These are phyloP conservation scores for Papilio polyxenes DNA, from an alignment of 1,140 invertebrate genomes.

Conservation along the genomic window DNA sequence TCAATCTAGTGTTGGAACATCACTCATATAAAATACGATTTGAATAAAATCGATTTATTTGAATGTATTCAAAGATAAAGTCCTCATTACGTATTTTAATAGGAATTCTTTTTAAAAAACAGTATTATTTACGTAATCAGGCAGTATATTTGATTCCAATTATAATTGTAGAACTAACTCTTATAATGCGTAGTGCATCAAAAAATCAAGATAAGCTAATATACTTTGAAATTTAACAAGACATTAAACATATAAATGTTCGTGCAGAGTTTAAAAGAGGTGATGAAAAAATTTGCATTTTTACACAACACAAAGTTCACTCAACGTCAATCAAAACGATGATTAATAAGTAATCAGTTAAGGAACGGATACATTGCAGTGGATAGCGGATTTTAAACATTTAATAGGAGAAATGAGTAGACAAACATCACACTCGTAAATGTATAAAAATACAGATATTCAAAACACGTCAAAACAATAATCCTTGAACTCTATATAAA, in stretches of 20 bases:
- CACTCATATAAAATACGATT: not conserved
- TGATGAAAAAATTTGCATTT: slow-evolving; percentile 39
- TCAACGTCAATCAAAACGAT: slow-evolving; percentile 50
- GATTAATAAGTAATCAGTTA: slow-evolving; percentile 47
- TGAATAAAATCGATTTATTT: not conserved
- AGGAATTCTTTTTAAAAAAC: not conserved
- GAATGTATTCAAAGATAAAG: not conserved
- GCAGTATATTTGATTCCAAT: not conserved
- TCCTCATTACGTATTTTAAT: not conserved
- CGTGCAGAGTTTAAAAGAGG: slow-evolving; percentile 25
- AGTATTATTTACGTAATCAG: no score
- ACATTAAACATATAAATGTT: slow-evolving; percentile 38
- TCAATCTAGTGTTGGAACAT: slow-evolving; percentile 28
- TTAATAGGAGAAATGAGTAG: not conserved
- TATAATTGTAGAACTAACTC: not conserved
- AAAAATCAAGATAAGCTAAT: not conserved
- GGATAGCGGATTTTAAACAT: not conserved
- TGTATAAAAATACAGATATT: no score
- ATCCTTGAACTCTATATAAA: no score
- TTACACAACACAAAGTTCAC: slow-evolving; percentile 43
- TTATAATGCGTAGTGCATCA: not conserved
- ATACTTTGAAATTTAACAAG: slow-evolving; percentile 21
- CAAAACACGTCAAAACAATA: no score
- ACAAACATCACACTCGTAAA: not conserved
- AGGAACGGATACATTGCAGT: not conserved